Evolutionary conservation across 2,888 invertebrate species (phyloP).

Genomic region (Lottia gigantea): DNA sequence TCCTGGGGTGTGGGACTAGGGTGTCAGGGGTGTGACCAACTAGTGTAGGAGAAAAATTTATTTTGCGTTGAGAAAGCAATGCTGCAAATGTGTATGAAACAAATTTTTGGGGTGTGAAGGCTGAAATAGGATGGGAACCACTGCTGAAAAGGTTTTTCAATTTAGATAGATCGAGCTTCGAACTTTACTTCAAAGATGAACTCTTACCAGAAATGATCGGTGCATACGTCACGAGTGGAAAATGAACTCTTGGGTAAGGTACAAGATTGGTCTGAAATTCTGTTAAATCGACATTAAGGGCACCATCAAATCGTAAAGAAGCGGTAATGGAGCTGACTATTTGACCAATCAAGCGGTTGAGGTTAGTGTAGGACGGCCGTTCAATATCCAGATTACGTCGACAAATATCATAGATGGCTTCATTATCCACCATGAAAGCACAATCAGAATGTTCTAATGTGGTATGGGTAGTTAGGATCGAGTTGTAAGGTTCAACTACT

Average conservation of each 20-base stretch:
- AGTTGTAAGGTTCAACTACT: slow-evolving; percentile 96
- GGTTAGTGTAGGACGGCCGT: slow-evolving; percentile 85
- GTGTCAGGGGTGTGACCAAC: no score
- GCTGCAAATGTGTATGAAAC: no score
- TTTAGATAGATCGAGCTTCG: no score
- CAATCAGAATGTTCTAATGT: slow-evolving; percentile 93
- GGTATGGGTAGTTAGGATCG: slow-evolving; percentile 94
- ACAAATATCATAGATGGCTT: slow-evolving; percentile 90
- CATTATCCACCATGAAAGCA: slow-evolving; percentile 95
- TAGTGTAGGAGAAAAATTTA: no score
- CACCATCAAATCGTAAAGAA: slow-evolving; percentile 70
- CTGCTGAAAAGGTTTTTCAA: no score
- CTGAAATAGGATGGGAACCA: no score
- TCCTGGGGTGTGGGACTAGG: no score
- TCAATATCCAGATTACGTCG: slow-evolving; percentile 83
- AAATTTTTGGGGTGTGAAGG: no score
- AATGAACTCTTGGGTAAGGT: slow-evolving; percentile 76
- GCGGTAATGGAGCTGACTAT: slow-evolving; percentile 72
- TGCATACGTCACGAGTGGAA: slow-evolving; percentile 86
- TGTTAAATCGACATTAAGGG: slow-evolving; percentile 70
- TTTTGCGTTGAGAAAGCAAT: no score
- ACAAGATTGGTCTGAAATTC: slow-evolving; percentile 70
- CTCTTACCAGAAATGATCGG: slow-evolving; percentile 84
- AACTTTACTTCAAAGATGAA: no score
- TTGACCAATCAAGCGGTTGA: slow-evolving; percentile 93